Conservation (phyloP, 2,797 vertebrate species). For the Podarcis lilfordi region DNA sequence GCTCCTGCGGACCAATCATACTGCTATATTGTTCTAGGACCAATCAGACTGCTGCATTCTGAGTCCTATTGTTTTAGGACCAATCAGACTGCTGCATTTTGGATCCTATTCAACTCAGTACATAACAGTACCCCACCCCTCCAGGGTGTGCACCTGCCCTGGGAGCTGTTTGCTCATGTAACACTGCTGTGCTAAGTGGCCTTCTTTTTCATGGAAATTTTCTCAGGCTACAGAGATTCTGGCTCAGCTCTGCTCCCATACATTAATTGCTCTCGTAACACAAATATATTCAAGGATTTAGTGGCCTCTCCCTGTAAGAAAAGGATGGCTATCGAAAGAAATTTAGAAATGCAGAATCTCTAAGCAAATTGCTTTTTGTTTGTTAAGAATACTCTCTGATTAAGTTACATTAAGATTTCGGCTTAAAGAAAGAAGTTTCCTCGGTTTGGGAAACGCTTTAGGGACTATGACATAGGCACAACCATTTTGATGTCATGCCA, state of each 20-base stretch:
- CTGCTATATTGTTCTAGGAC: too few relatives aligned
- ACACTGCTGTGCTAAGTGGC: too few relatives aligned
- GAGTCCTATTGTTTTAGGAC: too few relatives aligned
- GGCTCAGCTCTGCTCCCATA: not conserved
- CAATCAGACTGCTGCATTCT: too few relatives aligned
- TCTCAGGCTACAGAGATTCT: too few relatives aligned
- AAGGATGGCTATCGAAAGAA: not conserved
- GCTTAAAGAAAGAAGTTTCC: conserved; percentile 32
- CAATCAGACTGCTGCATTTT: too few relatives aligned
- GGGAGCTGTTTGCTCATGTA: too few relatives aligned
- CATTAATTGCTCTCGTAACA: not conserved
- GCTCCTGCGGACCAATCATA: too few relatives aligned
- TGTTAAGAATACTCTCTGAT: conserved; percentile 26
- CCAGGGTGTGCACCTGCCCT: too few relatives aligned
- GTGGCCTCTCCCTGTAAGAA: conserved; percentile 22
- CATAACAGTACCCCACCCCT: too few relatives aligned
- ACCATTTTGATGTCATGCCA: conserved; percentile 46
- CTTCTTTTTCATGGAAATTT: too few relatives aligned
- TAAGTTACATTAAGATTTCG: conserved; percentile 45
- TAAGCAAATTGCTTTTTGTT: conserved; percentile 17
- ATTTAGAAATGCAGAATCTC: not conserved
- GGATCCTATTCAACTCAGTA: too few relatives aligned
- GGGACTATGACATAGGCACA: conserved; percentile 26
- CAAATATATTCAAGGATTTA: not conserved
- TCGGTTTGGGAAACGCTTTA: conserved; percentile 46